Conservation (phyloP, 92 coral and sea anemone genomes). For the Porites cylindrica region DNA sequence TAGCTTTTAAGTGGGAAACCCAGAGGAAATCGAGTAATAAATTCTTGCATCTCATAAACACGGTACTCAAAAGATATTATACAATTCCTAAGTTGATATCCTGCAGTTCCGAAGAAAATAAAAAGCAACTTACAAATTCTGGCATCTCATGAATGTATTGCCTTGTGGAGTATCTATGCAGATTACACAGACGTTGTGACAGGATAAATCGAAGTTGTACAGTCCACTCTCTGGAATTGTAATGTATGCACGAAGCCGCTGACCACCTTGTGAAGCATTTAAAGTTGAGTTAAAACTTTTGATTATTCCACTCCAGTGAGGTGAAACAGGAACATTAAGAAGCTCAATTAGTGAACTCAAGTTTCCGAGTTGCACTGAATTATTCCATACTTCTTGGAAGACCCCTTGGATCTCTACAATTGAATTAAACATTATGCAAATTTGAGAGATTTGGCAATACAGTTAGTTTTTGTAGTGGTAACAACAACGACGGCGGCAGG, state of each 20-base stretch:
- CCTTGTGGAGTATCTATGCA: neutral
- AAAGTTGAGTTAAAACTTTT: neutral
- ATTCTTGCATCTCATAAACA: too few species aligned
- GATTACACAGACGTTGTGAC: slow-evolving; percentile 22
- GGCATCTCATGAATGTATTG: slow-evolving; percentile 1
- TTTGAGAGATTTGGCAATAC: neutral
- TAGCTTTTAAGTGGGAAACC: too few species aligned
- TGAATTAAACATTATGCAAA: neutral
- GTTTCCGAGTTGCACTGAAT: neutral
- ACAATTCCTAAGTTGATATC: too few species aligned
- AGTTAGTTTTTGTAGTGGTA: neutral
- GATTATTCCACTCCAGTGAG: neutral
- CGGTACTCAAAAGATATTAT: too few species aligned
- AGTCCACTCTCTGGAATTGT: slow-evolving; percentile 32
- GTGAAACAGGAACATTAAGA: slow-evolving; percentile 8
- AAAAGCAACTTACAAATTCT: slow-evolving; percentile 4
- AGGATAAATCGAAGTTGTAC: slow-evolving; percentile 15
- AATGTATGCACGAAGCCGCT: slow-evolving; percentile 38
- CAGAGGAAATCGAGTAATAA: too few species aligned
- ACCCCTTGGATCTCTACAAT: slow-evolving; percentile 32
- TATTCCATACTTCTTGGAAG: slow-evolving; percentile 38
- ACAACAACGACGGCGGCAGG: neutral
- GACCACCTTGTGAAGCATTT: neutral
- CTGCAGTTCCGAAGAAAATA: neutral
- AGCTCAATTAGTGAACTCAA: slow-evolving; percentile 16